A percentile compares a stretch with the other conserved stretches of the same genome.
Conservation (phyloP, 2,797 vertebrate genomes). For the Erethizon dorsatum region DNA sequence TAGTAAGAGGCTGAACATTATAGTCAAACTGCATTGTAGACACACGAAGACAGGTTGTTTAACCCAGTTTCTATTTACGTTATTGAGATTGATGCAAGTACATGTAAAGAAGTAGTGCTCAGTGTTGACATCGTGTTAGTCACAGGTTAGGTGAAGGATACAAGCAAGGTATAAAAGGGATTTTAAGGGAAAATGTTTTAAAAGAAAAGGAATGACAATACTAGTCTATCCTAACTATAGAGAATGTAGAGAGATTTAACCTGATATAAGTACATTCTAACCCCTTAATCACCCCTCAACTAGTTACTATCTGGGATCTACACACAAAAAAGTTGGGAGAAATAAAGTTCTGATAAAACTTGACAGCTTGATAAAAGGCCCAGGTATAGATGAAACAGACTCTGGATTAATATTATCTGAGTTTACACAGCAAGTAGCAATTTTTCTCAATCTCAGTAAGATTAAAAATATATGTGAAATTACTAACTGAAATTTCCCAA, state of each 20-base stretch:
- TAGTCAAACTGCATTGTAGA: not conserved
- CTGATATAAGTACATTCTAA: no score
- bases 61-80: not conserved
- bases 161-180: constrained; percentile 27
- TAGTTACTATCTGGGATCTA: not conserved
- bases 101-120: not conserved
- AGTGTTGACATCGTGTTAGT: not conserved
- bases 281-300: not conserved
- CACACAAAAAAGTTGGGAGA: not conserved
- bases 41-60: not conserved
- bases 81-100: not conserved
- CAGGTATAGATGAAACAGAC: constrained; percentile 50
- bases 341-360: constrained; percentile 57
- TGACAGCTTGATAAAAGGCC: not conserved
- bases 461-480: constrained; percentile 38
- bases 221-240: not conserved
- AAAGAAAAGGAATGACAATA: constrained; percentile 35
- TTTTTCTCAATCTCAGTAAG: constrained; percentile 53
- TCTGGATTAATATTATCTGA: constrained; percentile 7
- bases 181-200: constrained; percentile 42
- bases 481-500: constrained; percentile 36
- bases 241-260: not conserved
- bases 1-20: not conserved
- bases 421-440: constrained; percentile 29
- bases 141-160: constrained; percentile 6